Base-by-base conservation (phyloP, 2,113 vertebrate genomes). In the Ochotona curzoniae region DNA sequence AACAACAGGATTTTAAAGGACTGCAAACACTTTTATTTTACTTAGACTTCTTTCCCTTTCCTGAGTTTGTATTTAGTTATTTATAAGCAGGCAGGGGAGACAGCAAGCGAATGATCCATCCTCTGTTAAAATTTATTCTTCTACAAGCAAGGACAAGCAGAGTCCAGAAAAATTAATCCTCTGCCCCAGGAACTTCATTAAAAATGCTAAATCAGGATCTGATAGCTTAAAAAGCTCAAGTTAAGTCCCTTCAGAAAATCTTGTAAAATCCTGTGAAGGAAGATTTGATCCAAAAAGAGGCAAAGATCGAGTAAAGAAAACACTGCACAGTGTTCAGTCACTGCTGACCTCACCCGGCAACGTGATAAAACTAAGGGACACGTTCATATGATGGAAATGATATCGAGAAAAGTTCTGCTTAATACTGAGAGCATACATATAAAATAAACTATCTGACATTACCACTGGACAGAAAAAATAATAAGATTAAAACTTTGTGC, bases 181-280 rank as follows among this genome's bases (percentile, higher is more conserved):
- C 95, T 96, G 93, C 87, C 91, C 90, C 95, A 87, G 89, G 91
- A 97, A 96, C 91, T 95, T 97, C 95, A 97, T 97, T 97, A 93
- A 97, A 97, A 97, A 95, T 96, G 95, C 83, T 97, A 96, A 97
- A 97, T 96, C 94, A 95, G 93, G 28, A 91, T 20, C 47, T 90
- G 91, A 94, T 95, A 94, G 84, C 54, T 96, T 96, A 96, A 95
- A 95, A 93, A 88, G 64, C 89, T 93, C 91, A 69, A 94, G 95
- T 38, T 85, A 87, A 95, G 8, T 93, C 87, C 93, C 82, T 73
- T 47, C 32, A 38, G 78, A 9, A 90, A 93, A 67, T 95, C 70
- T 90, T 93, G 30, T 95, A 87, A 96, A 96, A 79, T 73, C 66
- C 73, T 83, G 30, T 87, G 95, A 70, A 91, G 49, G 60, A 71